phyloP scores from a whole-genome alignment of 2,113 vertebrate species.

The Nibea albiflora region DNA sequence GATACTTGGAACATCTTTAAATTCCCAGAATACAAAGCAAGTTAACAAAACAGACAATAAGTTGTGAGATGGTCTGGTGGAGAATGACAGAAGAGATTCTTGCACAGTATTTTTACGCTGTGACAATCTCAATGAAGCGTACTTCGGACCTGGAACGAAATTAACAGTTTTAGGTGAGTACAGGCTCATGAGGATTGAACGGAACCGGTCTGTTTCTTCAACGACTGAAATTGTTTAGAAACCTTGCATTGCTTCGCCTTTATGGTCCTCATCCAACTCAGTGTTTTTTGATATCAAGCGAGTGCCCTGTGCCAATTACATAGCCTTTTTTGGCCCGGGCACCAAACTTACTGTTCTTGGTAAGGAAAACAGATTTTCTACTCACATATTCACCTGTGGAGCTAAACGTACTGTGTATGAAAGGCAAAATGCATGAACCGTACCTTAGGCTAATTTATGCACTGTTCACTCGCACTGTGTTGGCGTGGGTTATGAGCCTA shows the following conservation, averaged over 20 bases:
- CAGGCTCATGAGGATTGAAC: too few species aligned
- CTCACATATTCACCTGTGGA: neutral
- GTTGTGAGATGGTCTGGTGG: too few species aligned
- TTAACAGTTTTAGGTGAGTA: too few species aligned
- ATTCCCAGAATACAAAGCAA: neutral
- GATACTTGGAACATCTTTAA: neutral
- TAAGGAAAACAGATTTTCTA: neutral
- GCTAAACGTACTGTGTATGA: neutral
- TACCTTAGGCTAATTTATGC: neutral
- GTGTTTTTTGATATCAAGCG: constrained; percentile 13
- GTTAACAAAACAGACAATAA: too few species aligned
- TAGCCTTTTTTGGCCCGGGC: constrained; percentile 74
- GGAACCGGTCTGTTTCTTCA: neutral
- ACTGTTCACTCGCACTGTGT: neutral
- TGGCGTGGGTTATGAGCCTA: neutral
- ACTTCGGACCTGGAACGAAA: too few species aligned
- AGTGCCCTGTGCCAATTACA: constrained; percentile 34
- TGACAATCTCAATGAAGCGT: too few species aligned
- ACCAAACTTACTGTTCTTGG: constrained; percentile 64
- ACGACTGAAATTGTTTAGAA: neutral
- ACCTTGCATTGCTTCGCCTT: neutral
- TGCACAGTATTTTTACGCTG: too few species aligned
- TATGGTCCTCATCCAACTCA: neutral
- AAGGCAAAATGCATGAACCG: neutral
- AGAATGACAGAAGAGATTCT: too few species aligned